phyloP scores from a whole-genome alignment of 2,113 vertebrate genomes.

The Larimichthys polyactis region DNA sequence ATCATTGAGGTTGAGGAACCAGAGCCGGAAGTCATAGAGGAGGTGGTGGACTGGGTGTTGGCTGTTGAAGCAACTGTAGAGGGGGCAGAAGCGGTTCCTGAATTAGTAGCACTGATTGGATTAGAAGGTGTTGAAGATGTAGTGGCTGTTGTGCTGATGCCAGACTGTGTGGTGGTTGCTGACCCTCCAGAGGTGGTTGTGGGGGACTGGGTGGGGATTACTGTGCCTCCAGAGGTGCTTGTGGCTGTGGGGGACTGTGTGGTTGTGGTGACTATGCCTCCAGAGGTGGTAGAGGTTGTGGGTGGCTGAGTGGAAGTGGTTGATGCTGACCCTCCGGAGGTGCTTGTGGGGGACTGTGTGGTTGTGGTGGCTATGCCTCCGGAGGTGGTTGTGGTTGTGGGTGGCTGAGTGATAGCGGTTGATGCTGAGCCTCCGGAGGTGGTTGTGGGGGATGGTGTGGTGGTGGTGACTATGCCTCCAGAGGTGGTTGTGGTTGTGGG shows the following conservation, averaged over 20 bases:
- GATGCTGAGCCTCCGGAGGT: too few relatives aligned
- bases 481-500: too few relatives aligned
- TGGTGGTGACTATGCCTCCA: too few relatives aligned
- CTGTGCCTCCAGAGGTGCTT: background rate
- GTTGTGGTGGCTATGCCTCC: too few relatives aligned
- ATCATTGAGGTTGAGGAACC: constrained; percentile 8
- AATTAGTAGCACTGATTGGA: background rate
- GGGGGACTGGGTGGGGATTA: background rate
- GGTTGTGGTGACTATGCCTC: too few relatives aligned
- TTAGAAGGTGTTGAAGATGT: constrained; percentile 2
- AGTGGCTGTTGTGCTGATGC: constrained; percentile 13
- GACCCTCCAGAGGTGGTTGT: background rate
- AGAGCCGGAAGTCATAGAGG: background rate
- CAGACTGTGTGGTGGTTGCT: background rate
- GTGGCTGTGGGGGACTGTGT: background rate
- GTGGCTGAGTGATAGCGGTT: background rate
- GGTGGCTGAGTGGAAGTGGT: too few relatives aligned
- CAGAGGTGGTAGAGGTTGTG: too few relatives aligned
- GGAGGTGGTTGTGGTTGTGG: too few relatives aligned
- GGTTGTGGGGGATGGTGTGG: background rate
- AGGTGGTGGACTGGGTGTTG: background rate
- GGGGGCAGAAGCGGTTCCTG: background rate
- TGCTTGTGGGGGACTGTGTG: background rate
- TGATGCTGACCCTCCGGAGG: too few relatives aligned
- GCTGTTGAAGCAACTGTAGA: constrained; percentile 1